A percentile compares a stretch with the other conserved stretches of the same genome.
Conservation (phyloP, 2,888 invertebrate genomes). For the Hyposoter didymator region DNA sequence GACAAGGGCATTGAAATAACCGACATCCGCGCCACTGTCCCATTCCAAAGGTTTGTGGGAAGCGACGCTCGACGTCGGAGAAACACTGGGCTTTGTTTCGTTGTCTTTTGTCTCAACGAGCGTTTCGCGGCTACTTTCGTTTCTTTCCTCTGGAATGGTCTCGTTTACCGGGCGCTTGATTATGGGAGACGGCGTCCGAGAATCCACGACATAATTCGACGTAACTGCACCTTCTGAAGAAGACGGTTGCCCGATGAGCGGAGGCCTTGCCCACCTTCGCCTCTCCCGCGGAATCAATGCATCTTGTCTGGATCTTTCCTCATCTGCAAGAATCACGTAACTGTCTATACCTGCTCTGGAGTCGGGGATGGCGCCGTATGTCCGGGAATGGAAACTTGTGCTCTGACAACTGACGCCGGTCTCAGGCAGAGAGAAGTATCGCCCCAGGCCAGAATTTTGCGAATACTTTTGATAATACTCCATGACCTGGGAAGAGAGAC, state of each 20-base stretch:
- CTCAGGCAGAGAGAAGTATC: slow-evolving; percentile 86
- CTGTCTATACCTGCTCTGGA: slow-evolving; percentile 60
- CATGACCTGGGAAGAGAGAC: slow-evolving; percentile 82
- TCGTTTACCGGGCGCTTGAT: slow-evolving; percentile 71
- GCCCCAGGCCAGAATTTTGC: slow-evolving; percentile 88
- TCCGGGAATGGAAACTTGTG: slow-evolving; percentile 74
- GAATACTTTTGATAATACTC: slow-evolving; percentile 90
- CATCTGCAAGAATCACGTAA: slow-evolving; percentile 74
- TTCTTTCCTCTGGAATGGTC: slow-evolving; percentile 75
- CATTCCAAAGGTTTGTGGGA: slow-evolving; percentile 92
- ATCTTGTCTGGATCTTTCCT: slow-evolving; percentile 61
- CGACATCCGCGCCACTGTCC: slow-evolving; percentile 95
- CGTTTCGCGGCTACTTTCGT: slow-evolving; percentile 73
- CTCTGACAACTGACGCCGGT: slow-evolving; percentile 71
- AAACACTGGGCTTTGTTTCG: slow-evolving; percentile 85
- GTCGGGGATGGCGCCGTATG: neutral
- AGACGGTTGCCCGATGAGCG: slow-evolving; percentile 81
- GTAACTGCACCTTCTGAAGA: neutral
- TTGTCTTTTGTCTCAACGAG: slow-evolving; percentile 56
- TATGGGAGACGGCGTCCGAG: slow-evolving; percentile 74
- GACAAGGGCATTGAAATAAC: slow-evolving; percentile 87
- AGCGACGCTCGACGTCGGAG: slow-evolving; percentile 91
- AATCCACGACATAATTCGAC: slow-evolving; percentile 66
- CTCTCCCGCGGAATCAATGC: slow-evolving; percentile 78
- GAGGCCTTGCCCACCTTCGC: slow-evolving; percentile 82